Evolutionary conservation across 1,140 invertebrate species (phyloP), one percentile per base, ranked within the genome.

Genomic region (Trinorchestia longiramus): DNA sequence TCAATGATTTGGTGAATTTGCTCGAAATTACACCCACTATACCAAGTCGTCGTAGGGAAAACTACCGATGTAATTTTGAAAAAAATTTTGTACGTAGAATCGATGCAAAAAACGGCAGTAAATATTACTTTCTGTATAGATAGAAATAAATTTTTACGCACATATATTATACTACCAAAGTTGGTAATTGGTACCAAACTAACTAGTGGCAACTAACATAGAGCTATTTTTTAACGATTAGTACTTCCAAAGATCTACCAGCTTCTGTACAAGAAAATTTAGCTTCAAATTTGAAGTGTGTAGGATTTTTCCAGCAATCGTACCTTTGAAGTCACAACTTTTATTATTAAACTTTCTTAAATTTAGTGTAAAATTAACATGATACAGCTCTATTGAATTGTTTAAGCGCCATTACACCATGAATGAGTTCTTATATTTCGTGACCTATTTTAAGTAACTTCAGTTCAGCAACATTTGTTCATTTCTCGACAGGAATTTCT

Each of bases 401-500:
- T 77, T 19, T 11, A 77, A 36, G 11, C 3, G 11, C 28, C 62
- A 77, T 28, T 53, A 19, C 62, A 77, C 28, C 62, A 36, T 11
- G 28, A 36, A 77, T 23, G 3, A 77, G 15, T 77, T 19, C 47
- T 6, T 53, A 53, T 53, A 19, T 53, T 36, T 77, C 36, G 1
- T 77, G 15, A 23, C 62, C 3, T 19, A 77, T 77, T 11, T 77
- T 1, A 36, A 19, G 28, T 36, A 77, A 77, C 28, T 15, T 77
- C 1, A 77, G 36, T 77, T 23, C 47, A 6, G 47, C 19, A 28
- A 23, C 62, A 77, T 77, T 77, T 36, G 62, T 42, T 90, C 88
- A 42, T 43, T 53, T 53, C 43, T 42, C 45, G 87, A n/a, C 96
- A 96, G 96, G 77, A 88, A 47, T 62, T 96, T 96, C 15, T 87